Percentiles rank a stretch among this genome's conserved stretches.
Conservation (phyloP, 1,140 invertebrate species). For the Drosophila takahashii region DNA sequence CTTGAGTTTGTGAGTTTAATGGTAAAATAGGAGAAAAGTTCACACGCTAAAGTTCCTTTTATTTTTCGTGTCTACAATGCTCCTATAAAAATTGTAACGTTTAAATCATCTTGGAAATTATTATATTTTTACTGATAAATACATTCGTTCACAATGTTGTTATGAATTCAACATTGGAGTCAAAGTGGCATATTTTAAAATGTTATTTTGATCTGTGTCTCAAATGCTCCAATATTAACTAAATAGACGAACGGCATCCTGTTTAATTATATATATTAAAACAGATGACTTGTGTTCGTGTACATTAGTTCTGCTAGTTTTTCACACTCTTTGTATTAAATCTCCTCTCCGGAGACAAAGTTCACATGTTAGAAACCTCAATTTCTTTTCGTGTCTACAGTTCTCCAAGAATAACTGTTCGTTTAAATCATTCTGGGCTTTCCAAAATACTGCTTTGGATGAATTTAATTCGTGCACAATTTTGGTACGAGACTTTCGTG, state of each 20-base stretch:
- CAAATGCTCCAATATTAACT: slow-evolving; percentile 60
- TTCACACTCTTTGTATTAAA: too few species aligned
- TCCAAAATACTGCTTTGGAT: background rate
- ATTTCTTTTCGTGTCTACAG: background rate
- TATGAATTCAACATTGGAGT: slow-evolving; percentile 16
- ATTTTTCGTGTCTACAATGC: slow-evolving; percentile 64
- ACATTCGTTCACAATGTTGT: slow-evolving; percentile 23
- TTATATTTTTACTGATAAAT: slow-evolving; percentile 47
- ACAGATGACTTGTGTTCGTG: slow-evolving; percentile 42
- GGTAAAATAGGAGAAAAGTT: slow-evolving; percentile 53
- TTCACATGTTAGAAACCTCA: background rate
- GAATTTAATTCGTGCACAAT: background rate
- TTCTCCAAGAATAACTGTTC: background rate
- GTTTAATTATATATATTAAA: slow-evolving; percentile 46
- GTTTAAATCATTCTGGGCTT: background rate
- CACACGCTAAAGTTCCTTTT: slow-evolving; percentile 17
- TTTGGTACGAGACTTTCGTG: background rate
- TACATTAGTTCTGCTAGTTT: slow-evolving; percentile 11
- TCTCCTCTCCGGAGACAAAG: background rate
- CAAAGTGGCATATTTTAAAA: slow-evolving; percentile 42
- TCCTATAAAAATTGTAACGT: slow-evolving; percentile 44
- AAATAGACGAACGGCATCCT: slow-evolving; percentile 58
- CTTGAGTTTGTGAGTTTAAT: slow-evolving; percentile 5
- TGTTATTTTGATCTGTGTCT: slow-evolving; percentile 32
- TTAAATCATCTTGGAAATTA: slow-evolving; percentile 49